Percentiles rank a stretch among this genome's conserved stretches.
Conservation (phyloP, 2,888 invertebrate genomes). For the Auanema sp. region DNA sequence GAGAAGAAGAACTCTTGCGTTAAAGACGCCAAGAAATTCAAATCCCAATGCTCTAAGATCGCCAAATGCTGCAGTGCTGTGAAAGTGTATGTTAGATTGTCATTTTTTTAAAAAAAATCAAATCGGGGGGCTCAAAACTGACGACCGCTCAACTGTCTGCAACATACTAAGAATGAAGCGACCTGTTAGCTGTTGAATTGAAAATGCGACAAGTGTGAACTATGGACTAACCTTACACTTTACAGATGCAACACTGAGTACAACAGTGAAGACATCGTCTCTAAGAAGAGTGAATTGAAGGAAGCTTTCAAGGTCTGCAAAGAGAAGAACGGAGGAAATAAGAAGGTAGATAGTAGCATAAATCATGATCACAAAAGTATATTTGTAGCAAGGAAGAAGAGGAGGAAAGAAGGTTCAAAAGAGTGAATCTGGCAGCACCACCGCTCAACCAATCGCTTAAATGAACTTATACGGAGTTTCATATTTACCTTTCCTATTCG, state of each 20-base stretch:
- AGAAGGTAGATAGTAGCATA: conserved; percentile 1
- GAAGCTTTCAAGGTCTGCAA: conserved; percentile 18
- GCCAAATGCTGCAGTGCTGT: conserved; percentile 41
- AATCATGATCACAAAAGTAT: background rate
- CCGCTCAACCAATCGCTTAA: conserved; percentile 8
- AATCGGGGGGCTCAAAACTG: background rate
- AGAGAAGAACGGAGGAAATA: conserved; percentile 9
- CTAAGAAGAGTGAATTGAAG: conserved; percentile 15
- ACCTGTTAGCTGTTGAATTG: background rate
- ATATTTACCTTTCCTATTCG: too few relatives aligned
- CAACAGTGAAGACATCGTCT: conserved; percentile 9
- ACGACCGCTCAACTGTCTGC: too few relatives aligned
- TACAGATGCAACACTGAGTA: conserved; percentile 13
- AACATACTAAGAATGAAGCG: background rate
- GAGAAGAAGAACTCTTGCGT: conserved; percentile 24
- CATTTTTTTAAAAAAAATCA: background rate
- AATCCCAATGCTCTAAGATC: conserved; percentile 38
- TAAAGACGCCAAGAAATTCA: conserved; percentile 37
- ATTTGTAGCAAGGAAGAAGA: conserved; percentile 11
- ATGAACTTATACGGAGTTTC: too few relatives aligned
- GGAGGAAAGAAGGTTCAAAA: conserved; percentile 13
- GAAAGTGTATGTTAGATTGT: conserved; percentile 27
- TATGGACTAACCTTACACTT: background rate
- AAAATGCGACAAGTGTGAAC: background rate
- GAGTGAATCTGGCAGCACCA: conserved; percentile 4